phyloP scores from a whole-genome alignment of 2,797 vertebrate genomes.

The Phoeniculus purpureus region DNA sequence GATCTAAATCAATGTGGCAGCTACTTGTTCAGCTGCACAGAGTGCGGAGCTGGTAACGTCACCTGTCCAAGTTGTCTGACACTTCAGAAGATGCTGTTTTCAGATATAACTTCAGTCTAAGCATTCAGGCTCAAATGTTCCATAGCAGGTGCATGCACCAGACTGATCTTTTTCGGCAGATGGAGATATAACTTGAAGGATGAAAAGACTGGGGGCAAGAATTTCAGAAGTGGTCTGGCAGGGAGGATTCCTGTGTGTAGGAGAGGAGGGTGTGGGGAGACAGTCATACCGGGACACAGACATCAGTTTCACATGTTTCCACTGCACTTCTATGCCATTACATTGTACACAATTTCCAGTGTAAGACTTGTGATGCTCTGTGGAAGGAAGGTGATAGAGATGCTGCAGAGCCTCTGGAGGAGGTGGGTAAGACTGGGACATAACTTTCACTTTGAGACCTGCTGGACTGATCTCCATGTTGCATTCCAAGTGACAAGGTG shows the following conservation, averaged over 20 bases:
- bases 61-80: neutral
- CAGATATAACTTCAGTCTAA: constrained; percentile 15
- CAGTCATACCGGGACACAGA: neutral
- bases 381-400: neutral
- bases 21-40: neutral
- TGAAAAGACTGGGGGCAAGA: neutral
- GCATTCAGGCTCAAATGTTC: constrained; percentile 42
- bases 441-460: neutral
- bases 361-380: neutral
- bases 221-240: neutral
- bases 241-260: neutral
- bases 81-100: constrained; percentile 31
- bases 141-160: neutral
- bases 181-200: constrained; percentile 15
- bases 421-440: neutral
- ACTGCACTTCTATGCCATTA: neutral
- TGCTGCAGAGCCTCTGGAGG: neutral
- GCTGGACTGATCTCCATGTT: neutral
- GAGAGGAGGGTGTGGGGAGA: neutral
- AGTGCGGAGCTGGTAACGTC: neutral
- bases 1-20: constrained; percentile 17
- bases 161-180: neutral
- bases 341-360: neutral
- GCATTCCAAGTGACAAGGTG: neutral
- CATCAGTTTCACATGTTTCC: neutral